Conservation (phyloP, 2,888 invertebrate genomes). For the Kryphioiulus occultus region DNA sequence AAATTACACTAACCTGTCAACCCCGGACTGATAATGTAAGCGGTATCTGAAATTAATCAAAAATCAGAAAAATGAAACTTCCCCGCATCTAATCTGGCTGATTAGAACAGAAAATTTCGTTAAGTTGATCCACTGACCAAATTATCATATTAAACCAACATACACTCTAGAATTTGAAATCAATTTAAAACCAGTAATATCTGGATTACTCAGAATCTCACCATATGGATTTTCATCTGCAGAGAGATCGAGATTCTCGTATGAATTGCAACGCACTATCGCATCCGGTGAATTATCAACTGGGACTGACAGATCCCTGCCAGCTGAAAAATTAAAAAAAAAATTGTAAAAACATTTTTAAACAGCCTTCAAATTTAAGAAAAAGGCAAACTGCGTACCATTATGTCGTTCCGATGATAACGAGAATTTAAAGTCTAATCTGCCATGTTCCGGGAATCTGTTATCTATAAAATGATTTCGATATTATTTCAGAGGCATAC, state of each 20-base stretch:
- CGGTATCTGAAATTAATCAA: slow-evolving; percentile 44
- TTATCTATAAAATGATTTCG: slow-evolving; percentile 68
- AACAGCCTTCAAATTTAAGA: background rate
- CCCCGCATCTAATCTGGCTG: background rate
- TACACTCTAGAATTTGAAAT: no score
- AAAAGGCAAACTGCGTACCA: slow-evolving; percentile 28
- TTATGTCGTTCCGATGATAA: slow-evolving; percentile 59
- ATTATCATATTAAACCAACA: no score
- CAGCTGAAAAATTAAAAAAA: slow-evolving; percentile 37
- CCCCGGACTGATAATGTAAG: slow-evolving; percentile 39
- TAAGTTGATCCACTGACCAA: no score
- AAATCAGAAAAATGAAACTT: slow-evolving; percentile 19
- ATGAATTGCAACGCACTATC: slow-evolving; percentile 79
- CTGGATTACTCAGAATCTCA: slow-evolving; percentile 44
- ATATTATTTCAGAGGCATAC: no score
- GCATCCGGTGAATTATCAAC: slow-evolving; percentile 68
- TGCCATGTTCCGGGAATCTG: slow-evolving; percentile 81
- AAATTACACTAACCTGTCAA: slow-evolving; percentile 39
- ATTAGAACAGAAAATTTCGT: no score
- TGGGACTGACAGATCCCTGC: slow-evolving; percentile 60
- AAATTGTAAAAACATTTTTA: background rate
- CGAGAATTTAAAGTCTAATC: slow-evolving; percentile 84
- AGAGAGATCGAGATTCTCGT: slow-evolving; percentile 69
- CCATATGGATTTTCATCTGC: slow-evolving; percentile 57
- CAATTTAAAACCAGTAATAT: no score